Base-by-base conservation (phyloP, 2,113 vertebrate genomes). In the Hemicordylus capensis region DNA sequence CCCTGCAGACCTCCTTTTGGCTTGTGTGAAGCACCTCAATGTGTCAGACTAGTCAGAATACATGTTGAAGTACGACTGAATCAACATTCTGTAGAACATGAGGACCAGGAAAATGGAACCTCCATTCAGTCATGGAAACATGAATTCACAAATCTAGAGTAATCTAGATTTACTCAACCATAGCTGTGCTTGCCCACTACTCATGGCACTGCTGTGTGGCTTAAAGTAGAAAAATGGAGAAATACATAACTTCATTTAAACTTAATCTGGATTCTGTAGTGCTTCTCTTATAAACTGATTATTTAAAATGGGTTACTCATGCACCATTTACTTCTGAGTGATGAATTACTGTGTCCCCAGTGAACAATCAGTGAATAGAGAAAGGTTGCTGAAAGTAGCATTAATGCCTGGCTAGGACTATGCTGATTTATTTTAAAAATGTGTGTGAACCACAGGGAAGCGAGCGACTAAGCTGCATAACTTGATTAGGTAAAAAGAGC, bases 401-500 rank as follows among this genome's bases (percentile, higher is more conserved):
- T 78, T 93, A 90, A 84, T 12, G 42, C 3, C 66, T 87, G 46
- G 20, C 82, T 93, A 89, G 54, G 34, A 88, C 61, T 86, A 80
- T 70, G 46, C 2, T 88, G 48, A 83, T 89, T 87, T 92, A 89
- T 84, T 69, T 77, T 34, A 6, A 79, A 76, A 72, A 39, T 48
- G 81, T 76, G 1, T 88, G 10, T 11, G 26, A 92, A 89, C 51
- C 66, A 88, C 58, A 84, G 63, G 69, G 76, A 94, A 91, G 77
- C 46, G 84, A 90, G 73, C 19, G 82, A 79, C 77, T 91, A 92
- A 94, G 44, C 89, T 83, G 17, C 83, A 70, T 93, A 93, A 92
- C 82, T 94, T 92, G 89, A 89, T 93, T 94, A 94, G 37, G 88
- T 83, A 92, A 94, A 90, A 92, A 91, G 63, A 90, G 58, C 67